Conservation (phyloP, 2,113 vertebrate genomes). For the Toxostoma redivivum region DNA sequence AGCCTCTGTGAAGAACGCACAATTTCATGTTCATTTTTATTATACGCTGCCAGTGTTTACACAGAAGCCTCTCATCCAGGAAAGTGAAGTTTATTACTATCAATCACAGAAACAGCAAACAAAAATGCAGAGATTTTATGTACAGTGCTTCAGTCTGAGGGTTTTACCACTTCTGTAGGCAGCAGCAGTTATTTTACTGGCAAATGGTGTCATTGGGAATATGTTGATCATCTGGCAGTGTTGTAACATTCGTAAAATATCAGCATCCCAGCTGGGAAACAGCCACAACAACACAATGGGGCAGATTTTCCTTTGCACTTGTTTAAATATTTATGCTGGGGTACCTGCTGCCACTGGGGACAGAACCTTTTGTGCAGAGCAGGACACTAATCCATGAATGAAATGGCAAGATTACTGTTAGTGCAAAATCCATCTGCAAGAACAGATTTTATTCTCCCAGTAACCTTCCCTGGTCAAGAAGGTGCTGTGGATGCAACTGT, state of each 20-base stretch:
- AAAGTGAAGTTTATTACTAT: constrained; percentile 39
- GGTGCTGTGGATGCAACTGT: neutral
- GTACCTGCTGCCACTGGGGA: neutral
- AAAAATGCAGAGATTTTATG: constrained; percentile 54
- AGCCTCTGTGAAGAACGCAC: constrained; percentile 2
- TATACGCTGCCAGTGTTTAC: constrained; percentile 45
- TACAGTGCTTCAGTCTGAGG: constrained; percentile 32
- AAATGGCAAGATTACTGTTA: neutral
- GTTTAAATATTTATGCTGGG: neutral
- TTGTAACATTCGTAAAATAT: constrained; percentile 39
- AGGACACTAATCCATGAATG: neutral
- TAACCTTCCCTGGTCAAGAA: neutral
- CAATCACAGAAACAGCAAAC: constrained; percentile 40
- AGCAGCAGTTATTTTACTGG: constrained; percentile 41
- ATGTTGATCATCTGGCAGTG: constrained; percentile 33
- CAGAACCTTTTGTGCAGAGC: neutral
- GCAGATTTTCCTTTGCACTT: neutral
- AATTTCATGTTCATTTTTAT: constrained; percentile 32
- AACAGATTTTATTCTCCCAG: neutral
- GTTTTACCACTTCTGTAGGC: constrained; percentile 31
- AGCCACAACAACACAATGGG: neutral
- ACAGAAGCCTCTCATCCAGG: constrained; percentile 30
- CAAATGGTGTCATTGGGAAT: constrained; percentile 42
- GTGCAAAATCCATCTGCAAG: neutral
- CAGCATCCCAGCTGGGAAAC: constrained; percentile 29